Conservation (phyloP, 2,113 vertebrate genomes). For the Oryzias celebensis region DNA sequence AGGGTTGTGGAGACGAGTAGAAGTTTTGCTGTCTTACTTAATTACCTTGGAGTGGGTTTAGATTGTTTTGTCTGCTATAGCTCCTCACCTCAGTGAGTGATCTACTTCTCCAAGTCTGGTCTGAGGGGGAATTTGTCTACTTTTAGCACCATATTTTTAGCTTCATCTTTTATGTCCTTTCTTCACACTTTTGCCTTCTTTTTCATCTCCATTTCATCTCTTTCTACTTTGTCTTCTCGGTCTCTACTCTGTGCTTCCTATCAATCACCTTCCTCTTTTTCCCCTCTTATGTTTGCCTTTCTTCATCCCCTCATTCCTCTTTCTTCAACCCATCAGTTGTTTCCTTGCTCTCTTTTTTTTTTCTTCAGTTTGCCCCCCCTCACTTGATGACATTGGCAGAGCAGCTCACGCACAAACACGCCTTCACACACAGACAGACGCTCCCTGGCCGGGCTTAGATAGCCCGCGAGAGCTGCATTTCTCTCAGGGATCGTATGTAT, state of each 20-base stretch:
- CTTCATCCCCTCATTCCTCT: constrained; percentile 47
- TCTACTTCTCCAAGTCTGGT: background rate
- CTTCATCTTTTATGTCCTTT: constrained; percentile 25
- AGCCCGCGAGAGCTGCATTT: constrained; percentile 67
- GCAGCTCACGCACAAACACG: constrained; percentile 32
- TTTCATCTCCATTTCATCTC: constrained; percentile 54
- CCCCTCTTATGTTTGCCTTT: constrained; percentile 35
- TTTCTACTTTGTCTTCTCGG: constrained; percentile 54
- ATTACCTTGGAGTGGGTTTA: too few relatives aligned
- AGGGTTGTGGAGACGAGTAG: too few relatives aligned
- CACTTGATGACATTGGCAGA: constrained; percentile 60
- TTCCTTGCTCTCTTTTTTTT: constrained; percentile 18
- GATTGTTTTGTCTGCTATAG: too few relatives aligned
- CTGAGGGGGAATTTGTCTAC: constrained; percentile 4
- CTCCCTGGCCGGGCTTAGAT: constrained; percentile 65
- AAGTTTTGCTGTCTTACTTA: too few relatives aligned
- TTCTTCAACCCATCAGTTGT: constrained; percentile 31
- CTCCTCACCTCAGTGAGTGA: background rate
- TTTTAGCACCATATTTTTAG: constrained; percentile 8
- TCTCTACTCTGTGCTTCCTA: constrained; percentile 44
- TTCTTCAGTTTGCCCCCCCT: constrained; percentile 29
- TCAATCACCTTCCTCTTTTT: constrained; percentile 48
- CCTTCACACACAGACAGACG: constrained; percentile 38
- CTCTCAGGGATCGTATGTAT: constrained; percentile 60
- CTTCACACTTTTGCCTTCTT: constrained; percentile 36